Evolutionary conservation across 64 coral and sea anemone species (phyloP), one percentile per base, ranked within the genome.

Genomic region (Actinia equina): DNA sequence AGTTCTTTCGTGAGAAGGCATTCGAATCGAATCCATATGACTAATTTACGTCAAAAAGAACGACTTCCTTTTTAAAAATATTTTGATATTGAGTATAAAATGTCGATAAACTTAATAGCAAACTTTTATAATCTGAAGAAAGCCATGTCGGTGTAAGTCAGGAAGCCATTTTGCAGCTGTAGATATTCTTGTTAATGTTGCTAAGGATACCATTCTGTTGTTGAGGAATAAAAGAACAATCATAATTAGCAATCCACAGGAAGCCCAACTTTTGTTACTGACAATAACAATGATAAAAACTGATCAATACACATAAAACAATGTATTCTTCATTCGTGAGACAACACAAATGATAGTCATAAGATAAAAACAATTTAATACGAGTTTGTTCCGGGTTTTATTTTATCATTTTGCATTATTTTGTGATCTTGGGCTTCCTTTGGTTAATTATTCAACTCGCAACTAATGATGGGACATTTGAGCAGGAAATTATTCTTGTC

Each of bases 401-500:
- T 37, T 37, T 37, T 37, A 37, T 37, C 30, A 37, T 37, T 37
- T 37, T 37, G 30, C 30, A 37, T 37, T 37, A 37, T 37, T 37
- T 37, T 37, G 30, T 37, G 30, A 37, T 37, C 30, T 1, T 65
- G 62, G 62, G n/a, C 5, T 23, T 10, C 62, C 62, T 65, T 20
- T 65, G 62, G 19, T 65, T 7, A 41, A 14, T 37, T 37, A 37
- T 14, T 41, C 62, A 2, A 74, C 69, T 41, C n/a, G 26, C 26
- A 42, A 41, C n/a, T 4, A 17, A 81, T 81, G 78, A 81, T 81
- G 78, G 78, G 78, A 81, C 14, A 81, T 17, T 15, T 4, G 20
- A 42, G 7, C 83, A 60, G 52, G 83, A 85, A 85, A 57, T 59
- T 20, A 53, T 85, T 85, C 52, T 85, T 60, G 83, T 63, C 17